Base-by-base conservation (phyloP, 64 coral and sea anemone species). In the Montipora foliosa region DNA sequence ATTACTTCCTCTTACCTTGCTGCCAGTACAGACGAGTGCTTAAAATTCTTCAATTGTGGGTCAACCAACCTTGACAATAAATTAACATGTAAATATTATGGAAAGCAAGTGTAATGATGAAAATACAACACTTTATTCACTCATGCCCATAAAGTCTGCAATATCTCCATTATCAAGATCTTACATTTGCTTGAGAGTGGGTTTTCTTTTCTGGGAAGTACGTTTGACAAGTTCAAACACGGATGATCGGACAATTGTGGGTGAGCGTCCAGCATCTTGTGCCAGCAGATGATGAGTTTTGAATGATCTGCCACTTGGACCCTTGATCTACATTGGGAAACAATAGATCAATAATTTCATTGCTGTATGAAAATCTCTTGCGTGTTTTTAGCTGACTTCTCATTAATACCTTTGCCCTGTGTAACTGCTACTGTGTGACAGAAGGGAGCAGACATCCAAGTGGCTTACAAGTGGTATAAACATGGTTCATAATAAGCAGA, bases 211-310 rank as follows among this genome's bases (percentile, higher is more conserved):
- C 45, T 89, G 87, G 2, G 97, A 93, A 48, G 97, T 99, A 48
- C 94, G 88, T 88, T 92, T 99, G 17, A 99, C 97, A 44, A 99
- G 88, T 48, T 99, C 97, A 92, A 99, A 99, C 71, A 99, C 72
- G 22, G 97, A 73, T 29, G 94, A 96, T 71, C 96, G 89, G 15
- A 94, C 92, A 57, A 94, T 78, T 29, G 97, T 99, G 49, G 92
- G 95, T 37, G 97, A 95, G 20, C 97, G 89, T 59, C 97, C 97
- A 77, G 67, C 92, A 89, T 99, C 97, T 60, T 86, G 92, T 20
- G 80, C 50, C 52, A 96, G 49, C 52, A 99, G 70, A 58, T 93
- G 89, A 75, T 96, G 91, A 13, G 95, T 96, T 60, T 92, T 96
- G 70, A 94, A 96, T 49, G 94, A 61, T 79, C 90, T 94, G 15